Evolutionary conservation across 1,140 invertebrate genomes (phyloP).

Genomic region (Diorhabda elongata): DNA sequence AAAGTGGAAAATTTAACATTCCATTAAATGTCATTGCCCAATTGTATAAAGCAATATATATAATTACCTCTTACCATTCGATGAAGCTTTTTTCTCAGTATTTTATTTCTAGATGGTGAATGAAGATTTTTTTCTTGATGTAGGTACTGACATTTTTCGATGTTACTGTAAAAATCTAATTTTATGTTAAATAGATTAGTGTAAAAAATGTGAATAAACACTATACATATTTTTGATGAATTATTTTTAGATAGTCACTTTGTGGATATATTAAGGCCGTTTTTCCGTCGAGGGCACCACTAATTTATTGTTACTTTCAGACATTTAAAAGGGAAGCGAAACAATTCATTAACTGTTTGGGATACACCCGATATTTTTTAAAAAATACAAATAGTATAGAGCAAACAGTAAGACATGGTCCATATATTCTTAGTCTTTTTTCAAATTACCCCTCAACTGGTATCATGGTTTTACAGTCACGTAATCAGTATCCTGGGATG

Average conservation of each 20-base stretch:
- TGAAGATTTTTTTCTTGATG: slow-evolving; percentile 26
- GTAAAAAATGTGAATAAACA: slow-evolving; percentile 34
- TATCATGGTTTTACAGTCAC: no score
- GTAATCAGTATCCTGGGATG: no score
- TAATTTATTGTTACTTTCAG: no score
- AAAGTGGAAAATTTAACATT: slow-evolving; percentile 34
- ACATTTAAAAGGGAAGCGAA: no score
- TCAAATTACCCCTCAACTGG: no score
- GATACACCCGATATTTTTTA: no score
- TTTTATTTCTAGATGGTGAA: slow-evolving; percentile 37
- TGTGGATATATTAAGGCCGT: no score
- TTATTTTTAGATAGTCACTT: not conserved
- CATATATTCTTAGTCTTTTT: no score
- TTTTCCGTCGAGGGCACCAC: no score
- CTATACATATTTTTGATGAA: slow-evolving; percentile 13
- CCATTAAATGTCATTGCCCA: slow-evolving; percentile 33
- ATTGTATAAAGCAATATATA: slow-evolving; percentile 35
- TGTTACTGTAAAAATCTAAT: slow-evolving; percentile 29
- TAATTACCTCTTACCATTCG: slow-evolving; percentile 6
- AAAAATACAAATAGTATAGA: no score
- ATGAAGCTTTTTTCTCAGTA: slow-evolving; percentile 30
- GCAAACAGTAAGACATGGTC: no score
- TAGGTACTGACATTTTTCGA: slow-evolving; percentile 29
- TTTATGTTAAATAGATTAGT: slow-evolving; percentile 29
- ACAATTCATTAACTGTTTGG: no score